Evolutionary conservation across 2,888 invertebrate genomes (phyloP), one percentile per base, ranked within the genome.

Genomic region (Choristoneura rosaceana): DNA sequence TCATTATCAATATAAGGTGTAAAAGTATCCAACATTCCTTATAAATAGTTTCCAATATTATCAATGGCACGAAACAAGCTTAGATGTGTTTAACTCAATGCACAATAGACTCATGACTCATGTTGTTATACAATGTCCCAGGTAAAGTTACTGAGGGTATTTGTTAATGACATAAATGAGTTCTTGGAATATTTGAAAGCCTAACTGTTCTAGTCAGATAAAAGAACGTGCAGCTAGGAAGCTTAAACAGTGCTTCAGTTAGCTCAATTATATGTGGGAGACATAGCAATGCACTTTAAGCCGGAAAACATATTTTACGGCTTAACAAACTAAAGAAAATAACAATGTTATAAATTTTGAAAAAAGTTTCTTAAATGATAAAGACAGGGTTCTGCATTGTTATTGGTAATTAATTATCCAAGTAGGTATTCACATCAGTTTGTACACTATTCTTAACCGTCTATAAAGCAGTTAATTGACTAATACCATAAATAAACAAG

Each of bases 171-270:
- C 62, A 43, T 34, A 34, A 69, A 25, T 55, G 41, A 34, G 69
- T 55, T 69, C 52, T 55, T 50, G 55, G 62, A 69, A 62, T n/a
- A 10, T 25, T 63, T 55, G 25, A 62, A 47, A 61, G 8, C 33
- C 43, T 55, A 69, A 69, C 52, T 15, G 69, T 55, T 69, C 10
- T 17, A 10, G 43, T 34, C 33, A 43, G 25, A 8, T 47, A 47
- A n/a, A 7, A 47, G 0, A 25, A 25, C 17, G 5, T 52, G n/a
- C 4, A 12, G 55, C 10, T 52, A 52, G 8, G 52, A 17, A 17
- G n/a, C 15, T 52, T 8, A 52, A 52, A 50, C 5, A 7, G 9
- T 50, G 12, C 25, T 25, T 25, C 25, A 25, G 0, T 25, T 25
- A 25, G 25, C 0, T 25, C 25, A 25, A 25, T 25, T 2, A 25